A percentile compares a stretch with the other conserved stretches of the same genome.
Conservation (phyloP, 2,888 invertebrate genomes). For the Lycophotia porphyrea region DNA sequence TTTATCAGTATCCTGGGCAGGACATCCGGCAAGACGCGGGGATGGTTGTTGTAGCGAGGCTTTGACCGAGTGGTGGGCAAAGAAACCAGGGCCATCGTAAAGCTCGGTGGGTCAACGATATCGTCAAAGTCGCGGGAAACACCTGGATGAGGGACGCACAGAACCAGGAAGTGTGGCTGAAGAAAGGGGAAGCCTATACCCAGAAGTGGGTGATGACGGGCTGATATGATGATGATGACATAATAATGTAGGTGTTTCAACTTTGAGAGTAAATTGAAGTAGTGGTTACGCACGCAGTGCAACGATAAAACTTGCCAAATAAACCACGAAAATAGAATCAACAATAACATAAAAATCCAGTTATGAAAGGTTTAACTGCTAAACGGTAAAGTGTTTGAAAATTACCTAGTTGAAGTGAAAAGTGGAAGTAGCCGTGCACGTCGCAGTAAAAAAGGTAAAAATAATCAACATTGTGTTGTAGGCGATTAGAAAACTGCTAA, state of each 20-base stretch:
- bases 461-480: constrained; percentile 8
- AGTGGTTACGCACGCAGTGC: neutral
- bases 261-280: neutral
- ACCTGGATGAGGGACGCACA: too few species aligned
- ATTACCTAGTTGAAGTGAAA: neutral
- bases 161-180: too few species aligned
- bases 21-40: too few species aligned
- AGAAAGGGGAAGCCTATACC: too few species aligned
- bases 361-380: constrained; percentile 7
- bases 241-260: too few species aligned
- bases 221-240: too few species aligned
- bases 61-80: too few species aligned
- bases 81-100: too few species aligned
- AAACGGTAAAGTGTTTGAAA: constrained; percentile 14
- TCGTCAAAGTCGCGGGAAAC: too few species aligned
- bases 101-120: too few species aligned
- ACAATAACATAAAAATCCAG: constrained; percentile 43
- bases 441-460: constrained; percentile 4
- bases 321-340: constrained; percentile 28
- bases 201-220: too few species aligned
- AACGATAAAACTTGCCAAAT: constrained; percentile 14
- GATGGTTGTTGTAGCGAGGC: too few species aligned
- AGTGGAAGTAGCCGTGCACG: neutral
- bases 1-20: neutral
- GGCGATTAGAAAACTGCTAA: neutral